Conservation (phyloP, 1,140 invertebrate species). For the Cheumatopsyche charites region DNA sequence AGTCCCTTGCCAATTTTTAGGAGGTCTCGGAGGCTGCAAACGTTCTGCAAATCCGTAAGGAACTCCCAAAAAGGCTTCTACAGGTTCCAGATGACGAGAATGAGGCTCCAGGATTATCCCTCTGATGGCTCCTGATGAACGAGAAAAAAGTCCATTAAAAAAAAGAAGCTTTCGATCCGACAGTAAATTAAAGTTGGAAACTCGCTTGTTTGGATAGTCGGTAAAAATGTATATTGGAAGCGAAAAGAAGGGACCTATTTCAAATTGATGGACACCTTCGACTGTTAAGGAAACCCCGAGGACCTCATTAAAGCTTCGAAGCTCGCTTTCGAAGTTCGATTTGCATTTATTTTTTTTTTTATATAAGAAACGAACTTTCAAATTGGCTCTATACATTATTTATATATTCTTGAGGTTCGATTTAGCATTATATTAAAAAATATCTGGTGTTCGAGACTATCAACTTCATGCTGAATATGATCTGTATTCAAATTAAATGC, state of each 20-base stretch:
- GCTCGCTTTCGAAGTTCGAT: too few species aligned
- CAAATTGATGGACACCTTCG: slow-evolving; percentile 21
- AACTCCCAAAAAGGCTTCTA: slow-evolving; percentile 81
- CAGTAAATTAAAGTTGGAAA: background rate
- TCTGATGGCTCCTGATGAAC: slow-evolving; percentile 66
- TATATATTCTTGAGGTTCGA: too few species aligned
- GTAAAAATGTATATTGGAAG: slow-evolving; percentile 7
- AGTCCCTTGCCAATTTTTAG: slow-evolving; percentile 73
- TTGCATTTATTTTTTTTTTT: too few species aligned
- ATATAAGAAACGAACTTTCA: too few species aligned
- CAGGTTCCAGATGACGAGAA: slow-evolving; percentile 76
- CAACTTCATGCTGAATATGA: too few species aligned
- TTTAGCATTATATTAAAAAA: too few species aligned
- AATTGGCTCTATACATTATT: too few species aligned
- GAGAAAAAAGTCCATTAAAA: background rate
- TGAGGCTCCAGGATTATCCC: slow-evolving; percentile 77
- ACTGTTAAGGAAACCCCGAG: slow-evolving; percentile 21
- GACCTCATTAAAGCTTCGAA: slow-evolving; percentile 23
- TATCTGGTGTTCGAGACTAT: too few species aligned
- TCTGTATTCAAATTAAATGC: too few species aligned
- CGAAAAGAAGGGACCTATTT: background rate
- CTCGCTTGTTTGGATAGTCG: background rate
- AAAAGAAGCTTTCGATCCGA: background rate
- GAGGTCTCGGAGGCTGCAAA: slow-evolving; percentile 72
- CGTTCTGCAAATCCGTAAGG: slow-evolving; percentile 82